Evolutionary conservation across 2,113 vertebrate species (phyloP), one percentile per base, ranked within the genome.

Genomic region (Heterotis niloticus): DNA sequence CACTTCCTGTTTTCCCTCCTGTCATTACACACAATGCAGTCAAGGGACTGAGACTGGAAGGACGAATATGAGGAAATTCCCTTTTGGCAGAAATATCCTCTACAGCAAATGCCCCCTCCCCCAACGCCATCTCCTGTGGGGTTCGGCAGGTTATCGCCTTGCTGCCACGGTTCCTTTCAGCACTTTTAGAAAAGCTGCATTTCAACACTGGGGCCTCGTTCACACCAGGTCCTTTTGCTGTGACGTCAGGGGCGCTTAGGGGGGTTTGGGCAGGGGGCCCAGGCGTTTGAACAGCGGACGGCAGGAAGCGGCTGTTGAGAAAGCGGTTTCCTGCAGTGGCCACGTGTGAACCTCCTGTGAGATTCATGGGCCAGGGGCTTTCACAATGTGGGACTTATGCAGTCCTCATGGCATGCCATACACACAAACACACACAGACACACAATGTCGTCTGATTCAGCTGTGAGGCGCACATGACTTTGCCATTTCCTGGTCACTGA

Each of bases 11-110:
- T 79, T 69, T 82, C 34, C 51, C 59, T 51, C 76, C 52, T 72
- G 70, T 81, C 83, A 75, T 72, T 66, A 77, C 20, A 26, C 44
- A 79, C 78, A 80, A 81, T 77, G 29, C 29, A 28, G 72, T 59
- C 5, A 20, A 65, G 64, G 64, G 57, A 60, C 3, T 51, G 28
- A 56, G 26, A 34, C 57, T 68, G 77, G 24, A 0, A 9, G 24
- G 24, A 18, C 68, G 81, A 80, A 73, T 60, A 57, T 34, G 70
- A 81, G 76, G 83, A 84, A 84, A 82, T 81, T 79, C 81, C 81
- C 73, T 56, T 17, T 28, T 24, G 68, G 77, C 78, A 60, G 78
- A 77, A 81, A 73, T 81, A 79, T 77, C 74, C 64, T 74, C 68
- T 62, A 64, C 75, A 80, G 24, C 5, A 56, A 57, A 23, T 56